Evolutionary conservation across 2,797 vertebrate genomes (phyloP).

Genomic region (Cyclopterus lumpus): DNA sequence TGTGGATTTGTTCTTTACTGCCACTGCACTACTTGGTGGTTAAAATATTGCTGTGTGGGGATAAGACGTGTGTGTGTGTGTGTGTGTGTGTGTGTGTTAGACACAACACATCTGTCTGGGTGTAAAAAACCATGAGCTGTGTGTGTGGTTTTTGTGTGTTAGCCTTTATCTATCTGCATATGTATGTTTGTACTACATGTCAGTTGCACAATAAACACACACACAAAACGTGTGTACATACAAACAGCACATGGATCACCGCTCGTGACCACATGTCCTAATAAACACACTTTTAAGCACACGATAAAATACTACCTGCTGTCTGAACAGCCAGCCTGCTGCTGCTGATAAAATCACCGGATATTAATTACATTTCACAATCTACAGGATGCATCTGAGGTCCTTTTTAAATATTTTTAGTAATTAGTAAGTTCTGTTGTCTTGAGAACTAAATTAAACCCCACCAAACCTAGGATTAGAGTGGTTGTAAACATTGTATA

Average conservation of each 20-base stretch:
- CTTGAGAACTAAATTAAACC: too few species aligned
- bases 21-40: constrained; percentile 25
- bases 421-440: too few species aligned
- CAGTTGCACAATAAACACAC: neutral
- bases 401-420: too few species aligned
- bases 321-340: neutral
- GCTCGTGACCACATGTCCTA: neutral
- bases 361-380: neutral
- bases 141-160: neutral
- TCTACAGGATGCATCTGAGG: too few species aligned
- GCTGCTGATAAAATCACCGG: neutral
- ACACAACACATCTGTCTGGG: neutral
- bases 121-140: neutral
- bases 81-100: neutral
- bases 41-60: constrained; percentile 42
- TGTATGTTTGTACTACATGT: too few species aligned
- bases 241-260: neutral
- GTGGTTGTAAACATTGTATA: too few species aligned
- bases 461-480: too few species aligned
- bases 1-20: constrained; percentile 58
- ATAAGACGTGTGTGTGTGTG: neutral
- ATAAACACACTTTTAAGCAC: neutral
- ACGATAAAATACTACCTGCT: neutral
- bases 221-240: neutral
- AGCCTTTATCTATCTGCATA: too few species aligned